These are phyloP conservation scores for Eospalax fontanierii DNA, from an alignment of 2,797 vertebrate genomes.

Conservation along the genomic window DNA sequence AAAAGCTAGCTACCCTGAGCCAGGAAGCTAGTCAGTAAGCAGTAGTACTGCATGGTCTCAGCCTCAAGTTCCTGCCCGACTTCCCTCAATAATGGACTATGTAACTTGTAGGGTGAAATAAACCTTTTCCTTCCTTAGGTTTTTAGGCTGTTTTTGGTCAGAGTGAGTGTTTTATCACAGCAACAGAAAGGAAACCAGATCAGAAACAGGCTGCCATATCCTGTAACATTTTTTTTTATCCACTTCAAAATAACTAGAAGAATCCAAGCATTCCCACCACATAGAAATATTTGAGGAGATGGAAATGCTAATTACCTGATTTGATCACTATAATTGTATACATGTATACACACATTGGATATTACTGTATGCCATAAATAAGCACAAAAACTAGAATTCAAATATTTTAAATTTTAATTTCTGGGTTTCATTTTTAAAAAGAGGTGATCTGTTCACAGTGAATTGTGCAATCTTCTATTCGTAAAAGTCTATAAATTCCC, in stretches of 20 bases:
- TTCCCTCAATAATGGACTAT: not conserved
- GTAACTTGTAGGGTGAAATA: not conserved
- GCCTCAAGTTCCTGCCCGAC: not conserved
- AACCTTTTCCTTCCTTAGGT: not conserved
- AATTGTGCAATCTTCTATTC: slow-evolving; percentile 17
- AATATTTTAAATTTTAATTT: slow-evolving; percentile 42
- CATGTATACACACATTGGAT: not conserved
- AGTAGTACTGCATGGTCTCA: not conserved
- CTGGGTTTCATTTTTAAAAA: slow-evolving; percentile 25
- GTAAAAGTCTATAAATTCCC: not conserved
- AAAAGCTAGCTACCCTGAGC: not conserved
- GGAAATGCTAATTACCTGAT: not conserved
- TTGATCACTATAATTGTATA: not conserved
- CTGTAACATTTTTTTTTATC: not conserved
- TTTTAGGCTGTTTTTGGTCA: not conserved
- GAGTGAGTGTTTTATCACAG: not conserved
- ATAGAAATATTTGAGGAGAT: not conserved
- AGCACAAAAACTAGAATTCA: slow-evolving; percentile 33
- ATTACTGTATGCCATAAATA: not conserved
- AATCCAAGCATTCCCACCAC: not conserved
- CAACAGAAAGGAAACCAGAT: not conserved
- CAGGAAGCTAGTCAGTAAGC: not conserved
- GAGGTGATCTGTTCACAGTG: slow-evolving; percentile 5
- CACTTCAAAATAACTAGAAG: slow-evolving; percentile 1
- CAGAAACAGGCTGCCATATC: too few relatives aligned